Evolutionary conservation across 2,113 vertebrate genomes (phyloP).

Genomic region (Verasper variegatus): DNA sequence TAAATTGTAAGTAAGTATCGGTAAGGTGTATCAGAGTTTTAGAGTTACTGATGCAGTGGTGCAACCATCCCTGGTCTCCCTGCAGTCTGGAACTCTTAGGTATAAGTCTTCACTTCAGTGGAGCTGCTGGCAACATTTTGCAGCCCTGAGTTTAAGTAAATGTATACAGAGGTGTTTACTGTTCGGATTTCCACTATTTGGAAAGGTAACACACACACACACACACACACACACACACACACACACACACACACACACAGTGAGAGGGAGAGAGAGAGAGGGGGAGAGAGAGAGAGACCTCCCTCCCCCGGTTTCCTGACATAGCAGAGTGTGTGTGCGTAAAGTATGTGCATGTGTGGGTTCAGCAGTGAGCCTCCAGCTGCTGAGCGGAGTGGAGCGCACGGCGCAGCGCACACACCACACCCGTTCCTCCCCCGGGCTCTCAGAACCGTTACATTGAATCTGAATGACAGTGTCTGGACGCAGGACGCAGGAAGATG

Average conservation of each 20-base stretch:
- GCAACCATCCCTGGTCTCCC: background rate
- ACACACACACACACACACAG: background rate
- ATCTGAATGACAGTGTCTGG: conserved; percentile 26
- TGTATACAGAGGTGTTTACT: conserved; percentile 50
- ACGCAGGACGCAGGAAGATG: conserved; percentile 41
- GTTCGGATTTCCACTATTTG: conserved; percentile 47
- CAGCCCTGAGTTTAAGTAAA: conserved; percentile 11
- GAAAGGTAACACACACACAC: conserved; percentile 7
- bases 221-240: background rate
- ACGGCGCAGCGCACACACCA: conserved; percentile 8
- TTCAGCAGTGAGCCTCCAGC: conserved; percentile 66
- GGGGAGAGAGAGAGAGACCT: conserved; percentile 22
- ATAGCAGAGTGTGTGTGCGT: conserved; percentile 2
- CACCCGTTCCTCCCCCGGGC: background rate
- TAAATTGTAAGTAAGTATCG: background rate
- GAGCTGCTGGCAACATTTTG: conserved; percentile 16
- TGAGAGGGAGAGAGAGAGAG: conserved; percentile 23
- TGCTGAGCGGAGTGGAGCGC: conserved; percentile 59
- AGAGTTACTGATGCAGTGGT: background rate
- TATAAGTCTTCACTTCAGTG: background rate
- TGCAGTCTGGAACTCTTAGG: background rate
- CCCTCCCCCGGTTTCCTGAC: conserved; percentile 65
- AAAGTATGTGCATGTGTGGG: conserved; percentile 19
- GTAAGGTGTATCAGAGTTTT: background rate
- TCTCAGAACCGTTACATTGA: background rate